Evolutionary conservation across 1,140 invertebrate species (phyloP).

Genomic region (Eriosoma lanigerum): DNA sequence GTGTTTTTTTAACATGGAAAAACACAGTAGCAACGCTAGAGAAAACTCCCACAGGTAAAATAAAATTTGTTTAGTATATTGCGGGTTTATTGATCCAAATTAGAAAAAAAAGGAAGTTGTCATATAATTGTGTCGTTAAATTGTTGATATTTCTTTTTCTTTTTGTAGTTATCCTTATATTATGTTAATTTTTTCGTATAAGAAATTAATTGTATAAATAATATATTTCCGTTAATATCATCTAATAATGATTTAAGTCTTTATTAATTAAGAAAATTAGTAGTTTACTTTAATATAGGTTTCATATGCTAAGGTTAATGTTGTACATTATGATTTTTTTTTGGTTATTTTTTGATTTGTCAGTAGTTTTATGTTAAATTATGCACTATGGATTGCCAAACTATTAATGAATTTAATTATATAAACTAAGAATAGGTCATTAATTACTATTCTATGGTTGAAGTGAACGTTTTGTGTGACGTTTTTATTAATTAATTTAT

Average conservation of each 20-base stretch:
- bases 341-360: conserved; percentile 14
- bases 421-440: conserved; percentile 23
- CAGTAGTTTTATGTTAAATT: conserved; percentile 16
- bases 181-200: too few species aligned
- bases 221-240: too few species aligned
- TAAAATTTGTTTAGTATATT: too few species aligned
- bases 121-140: too few species aligned
- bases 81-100: too few species aligned
- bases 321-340: not conserved
- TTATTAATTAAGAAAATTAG: too few species aligned
- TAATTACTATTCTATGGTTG: conserved; percentile 8
- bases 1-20: conserved; percentile 40
- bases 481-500: not conserved
- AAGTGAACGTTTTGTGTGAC: conserved; percentile 4
- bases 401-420: conserved; percentile 18
- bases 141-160: too few species aligned
- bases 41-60: conserved; percentile 41
- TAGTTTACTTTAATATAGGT: too few species aligned
- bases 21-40: conserved; percentile 27
- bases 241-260: too few species aligned
- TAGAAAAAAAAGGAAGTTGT: too few species aligned
- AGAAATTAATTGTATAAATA: too few species aligned
- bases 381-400: not conserved
- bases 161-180: too few species aligned
- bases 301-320: not conserved